These are phyloP conservation scores for Grapholita molesta DNA, from an alignment of 1,140 invertebrate species.

Conservation along the genomic window DNA sequence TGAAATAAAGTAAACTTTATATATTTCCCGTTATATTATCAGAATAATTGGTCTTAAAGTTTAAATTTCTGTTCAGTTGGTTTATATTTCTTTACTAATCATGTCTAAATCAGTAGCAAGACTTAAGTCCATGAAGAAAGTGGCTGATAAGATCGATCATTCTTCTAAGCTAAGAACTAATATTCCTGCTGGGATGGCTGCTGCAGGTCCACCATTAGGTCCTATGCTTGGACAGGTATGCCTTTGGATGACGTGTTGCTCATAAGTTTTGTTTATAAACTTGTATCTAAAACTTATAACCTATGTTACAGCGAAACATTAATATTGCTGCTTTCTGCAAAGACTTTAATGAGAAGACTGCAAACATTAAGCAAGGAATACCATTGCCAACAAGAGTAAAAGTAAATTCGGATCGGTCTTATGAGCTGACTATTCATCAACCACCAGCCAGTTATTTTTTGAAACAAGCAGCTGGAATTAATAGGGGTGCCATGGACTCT, in stretches of 20 bases:
- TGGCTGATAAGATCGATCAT: constrained; percentile 86
- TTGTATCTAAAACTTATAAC: not conserved
- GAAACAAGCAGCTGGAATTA: constrained; percentile 96
- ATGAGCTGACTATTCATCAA: constrained; percentile 89
- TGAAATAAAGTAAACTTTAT: not conserved
- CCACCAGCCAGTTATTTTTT: constrained; percentile 93
- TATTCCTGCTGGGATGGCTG: constrained; percentile 93
- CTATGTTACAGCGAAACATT: constrained; percentile 87
- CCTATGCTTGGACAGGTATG: constrained; percentile 93
- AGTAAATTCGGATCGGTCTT: constrained; percentile 93
- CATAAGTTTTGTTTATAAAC: not conserved
- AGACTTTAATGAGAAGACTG: constrained; percentile 98
- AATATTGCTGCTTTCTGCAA: constrained; percentile 98
- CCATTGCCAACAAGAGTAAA: constrained; percentile 90
- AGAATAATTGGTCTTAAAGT: not conserved
- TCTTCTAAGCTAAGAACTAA: constrained; percentile 84
- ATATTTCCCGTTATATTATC: not conserved
- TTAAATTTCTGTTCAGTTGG: not conserved
- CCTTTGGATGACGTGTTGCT: not conserved
- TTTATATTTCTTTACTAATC: not conserved
- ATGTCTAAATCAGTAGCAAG: constrained; percentile 86
- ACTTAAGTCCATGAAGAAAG: constrained; percentile 84
- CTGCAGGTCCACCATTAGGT: constrained; percentile 92
- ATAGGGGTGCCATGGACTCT: constrained; percentile 88
- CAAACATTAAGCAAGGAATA: constrained; percentile 94